Evolutionary conservation across 2,888 invertebrate species (phyloP).

Genomic region (Rhynchonema sp.): DNA sequence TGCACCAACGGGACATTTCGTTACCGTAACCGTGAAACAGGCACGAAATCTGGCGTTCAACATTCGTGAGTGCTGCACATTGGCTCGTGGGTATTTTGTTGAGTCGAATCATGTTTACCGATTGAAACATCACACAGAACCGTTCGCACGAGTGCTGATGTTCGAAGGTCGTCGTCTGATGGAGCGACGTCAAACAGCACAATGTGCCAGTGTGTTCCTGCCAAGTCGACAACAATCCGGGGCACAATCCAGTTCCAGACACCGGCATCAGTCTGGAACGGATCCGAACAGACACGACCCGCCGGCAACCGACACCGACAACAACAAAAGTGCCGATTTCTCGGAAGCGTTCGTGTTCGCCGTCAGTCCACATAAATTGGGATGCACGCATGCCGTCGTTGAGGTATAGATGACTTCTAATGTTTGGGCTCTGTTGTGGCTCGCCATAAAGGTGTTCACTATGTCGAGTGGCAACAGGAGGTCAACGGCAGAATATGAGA

Average conservation of each 20-base stretch:
- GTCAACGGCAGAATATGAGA: no score
- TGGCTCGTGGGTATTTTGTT: background rate
- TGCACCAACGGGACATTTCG: constrained; percentile 19
- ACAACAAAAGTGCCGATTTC: no score
- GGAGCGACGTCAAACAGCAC: constrained; percentile 12
- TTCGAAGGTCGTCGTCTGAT: constrained; percentile 19
- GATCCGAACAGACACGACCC: no score
- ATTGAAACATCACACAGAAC: constrained; percentile 9
- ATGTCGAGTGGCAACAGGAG: no score
- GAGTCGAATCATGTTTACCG: background rate
- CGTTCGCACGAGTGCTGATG: constrained; percentile 18
- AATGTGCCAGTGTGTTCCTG: no score
- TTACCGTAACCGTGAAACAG: constrained; percentile 23
- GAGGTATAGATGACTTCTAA: no score
- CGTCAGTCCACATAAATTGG: background rate
- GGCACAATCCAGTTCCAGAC: no score
- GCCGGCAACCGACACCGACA: no score
- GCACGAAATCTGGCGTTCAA: constrained; percentile 15
- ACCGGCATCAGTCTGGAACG: no score
- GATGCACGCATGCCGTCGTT: background rate
- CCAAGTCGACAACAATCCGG: no score
- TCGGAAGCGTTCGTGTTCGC: background rate
- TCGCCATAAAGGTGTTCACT: no score
- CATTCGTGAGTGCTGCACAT: constrained; percentile 11
- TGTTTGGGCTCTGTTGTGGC: no score